Percentiles rank a stretch among this genome's conserved stretches.
phyloP scores from a whole-genome alignment of 23 tunicate genomes.

The Corella eumyota region DNA sequence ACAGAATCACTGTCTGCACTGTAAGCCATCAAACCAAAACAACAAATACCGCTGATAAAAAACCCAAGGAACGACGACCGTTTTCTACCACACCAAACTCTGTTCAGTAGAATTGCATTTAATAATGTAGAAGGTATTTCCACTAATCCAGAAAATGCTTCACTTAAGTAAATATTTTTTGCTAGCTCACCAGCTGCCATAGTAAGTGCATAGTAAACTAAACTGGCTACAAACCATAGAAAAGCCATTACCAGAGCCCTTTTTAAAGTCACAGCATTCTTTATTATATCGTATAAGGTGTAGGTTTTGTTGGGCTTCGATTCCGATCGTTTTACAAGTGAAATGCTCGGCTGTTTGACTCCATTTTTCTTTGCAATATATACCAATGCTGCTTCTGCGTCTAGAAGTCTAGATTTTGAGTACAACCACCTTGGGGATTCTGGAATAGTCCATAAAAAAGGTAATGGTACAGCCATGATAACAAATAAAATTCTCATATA shows the following conservation, averaged over 20 bases:
- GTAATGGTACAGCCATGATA: constrained; percentile 7
- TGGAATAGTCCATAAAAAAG: constrained; percentile 25
- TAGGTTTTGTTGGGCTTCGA: too few species aligned
- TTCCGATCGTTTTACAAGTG: too few species aligned
- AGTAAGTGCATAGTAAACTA: constrained; percentile 61
- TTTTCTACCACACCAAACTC: constrained; percentile 17
- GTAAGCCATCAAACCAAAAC: neutral
- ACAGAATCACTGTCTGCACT: too few species aligned
- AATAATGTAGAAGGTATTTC: constrained; percentile 49
- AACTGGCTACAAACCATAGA: constrained; percentile 38
- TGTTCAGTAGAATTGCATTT: constrained; percentile 17
- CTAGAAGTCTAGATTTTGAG: constrained; percentile 26
- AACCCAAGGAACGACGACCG: too few species aligned
- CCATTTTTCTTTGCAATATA: constrained; percentile 49
- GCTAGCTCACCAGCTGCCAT: constrained; percentile 40
- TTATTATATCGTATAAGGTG: too few species aligned
- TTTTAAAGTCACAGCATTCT: too few species aligned
- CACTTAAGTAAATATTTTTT: constrained; percentile 23
- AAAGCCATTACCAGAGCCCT: too few species aligned
- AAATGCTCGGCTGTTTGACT: too few species aligned
- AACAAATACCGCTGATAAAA: neutral
- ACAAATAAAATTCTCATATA: neutral
- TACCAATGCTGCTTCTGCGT: constrained; percentile 33
- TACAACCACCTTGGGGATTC: constrained; percentile 84
- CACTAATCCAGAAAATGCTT: constrained; percentile 36